Conservation (phyloP, 2,797 vertebrate species). For the Gambelia wislizenii region DNA sequence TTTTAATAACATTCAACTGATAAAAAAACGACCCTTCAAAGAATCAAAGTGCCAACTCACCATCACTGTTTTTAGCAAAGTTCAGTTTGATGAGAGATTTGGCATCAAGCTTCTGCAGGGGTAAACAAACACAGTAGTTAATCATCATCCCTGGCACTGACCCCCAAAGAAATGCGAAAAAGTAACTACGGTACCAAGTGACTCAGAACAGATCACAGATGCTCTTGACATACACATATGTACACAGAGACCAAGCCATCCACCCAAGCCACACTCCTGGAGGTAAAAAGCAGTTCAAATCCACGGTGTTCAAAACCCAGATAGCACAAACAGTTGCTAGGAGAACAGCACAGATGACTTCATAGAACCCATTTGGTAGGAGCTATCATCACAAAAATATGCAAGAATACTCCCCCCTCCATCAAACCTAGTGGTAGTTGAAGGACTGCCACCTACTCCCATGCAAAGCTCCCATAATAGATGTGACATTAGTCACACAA, state of each 20-base stretch:
- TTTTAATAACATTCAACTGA: neutral
- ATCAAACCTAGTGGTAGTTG: neutral
- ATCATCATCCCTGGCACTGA: constrained; percentile 38
- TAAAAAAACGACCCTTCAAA: neutral
- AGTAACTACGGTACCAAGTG: constrained; percentile 25
- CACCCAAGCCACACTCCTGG: neutral
- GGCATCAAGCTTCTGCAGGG: constrained; percentile 91
- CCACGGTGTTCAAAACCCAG: neutral
- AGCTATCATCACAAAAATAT: neutral
- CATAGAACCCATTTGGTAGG: neutral
- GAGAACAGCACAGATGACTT: neutral
- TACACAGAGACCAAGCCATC: neutral
- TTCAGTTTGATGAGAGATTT: constrained; percentile 95
- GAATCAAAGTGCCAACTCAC: constrained; percentile 74
- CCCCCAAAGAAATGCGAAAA: constrained; percentile 28
- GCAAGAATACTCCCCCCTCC: neutral
- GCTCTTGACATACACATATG: neutral
- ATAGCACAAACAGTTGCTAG: neutral
- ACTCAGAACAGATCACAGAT: neutral
- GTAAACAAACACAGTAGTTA: constrained; percentile 61
- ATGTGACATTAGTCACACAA: neutral
- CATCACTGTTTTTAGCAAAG: constrained; percentile 93
- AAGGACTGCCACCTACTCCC: neutral
- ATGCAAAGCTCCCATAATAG: neutral
- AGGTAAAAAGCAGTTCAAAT: neutral